These are phyloP conservation scores for Clarias macrocephalus DNA, from an alignment of 2,113 vertebrate genomes.

Conservation along the genomic window DNA sequence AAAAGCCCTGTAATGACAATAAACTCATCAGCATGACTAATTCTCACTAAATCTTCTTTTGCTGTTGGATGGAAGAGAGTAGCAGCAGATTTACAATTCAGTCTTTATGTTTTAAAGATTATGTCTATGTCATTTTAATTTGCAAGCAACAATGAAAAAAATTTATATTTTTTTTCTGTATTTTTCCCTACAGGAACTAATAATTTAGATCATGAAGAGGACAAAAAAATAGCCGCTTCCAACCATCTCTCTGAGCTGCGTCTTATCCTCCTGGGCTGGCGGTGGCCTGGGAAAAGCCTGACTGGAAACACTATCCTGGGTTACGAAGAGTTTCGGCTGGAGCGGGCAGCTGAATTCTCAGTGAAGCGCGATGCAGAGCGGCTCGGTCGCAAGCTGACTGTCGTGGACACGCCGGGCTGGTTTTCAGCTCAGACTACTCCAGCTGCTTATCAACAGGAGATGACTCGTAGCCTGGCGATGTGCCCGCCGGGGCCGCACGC, in stretches of 20 bases:
- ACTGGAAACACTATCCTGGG: constrained; percentile 78
- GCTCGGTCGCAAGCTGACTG: constrained; percentile 62
- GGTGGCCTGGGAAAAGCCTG: constrained; percentile 79
- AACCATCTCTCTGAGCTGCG: constrained; percentile 65
- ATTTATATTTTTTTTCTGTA: no score
- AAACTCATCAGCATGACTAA: not conserved
- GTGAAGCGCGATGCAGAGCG: constrained; percentile 70
- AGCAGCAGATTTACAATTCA: not conserved
- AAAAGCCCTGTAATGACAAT: not conserved
- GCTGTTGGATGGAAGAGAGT: not conserved
- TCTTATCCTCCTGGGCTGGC: constrained; percentile 75
- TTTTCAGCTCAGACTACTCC: constrained; percentile 74
- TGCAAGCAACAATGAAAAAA: not conserved
- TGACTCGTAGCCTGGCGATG: constrained; percentile 66
- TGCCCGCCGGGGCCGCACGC: constrained; percentile 73
- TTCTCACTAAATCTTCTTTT: not conserved
- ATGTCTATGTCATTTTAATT: not conserved
- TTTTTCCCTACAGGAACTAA: constrained; percentile 35
- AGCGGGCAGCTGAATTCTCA: constrained; percentile 74
- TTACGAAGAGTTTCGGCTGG: constrained; percentile 73
- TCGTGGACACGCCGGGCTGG: constrained; percentile 80
- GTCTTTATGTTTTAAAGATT: not conserved
- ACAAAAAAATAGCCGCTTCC: constrained; percentile 44
- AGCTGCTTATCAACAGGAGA: constrained; percentile 68
- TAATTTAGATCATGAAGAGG: constrained; percentile 45